phyloP scores from a whole-genome alignment of 2,888 invertebrate species.

The Pseudanteris insignis region DNA sequence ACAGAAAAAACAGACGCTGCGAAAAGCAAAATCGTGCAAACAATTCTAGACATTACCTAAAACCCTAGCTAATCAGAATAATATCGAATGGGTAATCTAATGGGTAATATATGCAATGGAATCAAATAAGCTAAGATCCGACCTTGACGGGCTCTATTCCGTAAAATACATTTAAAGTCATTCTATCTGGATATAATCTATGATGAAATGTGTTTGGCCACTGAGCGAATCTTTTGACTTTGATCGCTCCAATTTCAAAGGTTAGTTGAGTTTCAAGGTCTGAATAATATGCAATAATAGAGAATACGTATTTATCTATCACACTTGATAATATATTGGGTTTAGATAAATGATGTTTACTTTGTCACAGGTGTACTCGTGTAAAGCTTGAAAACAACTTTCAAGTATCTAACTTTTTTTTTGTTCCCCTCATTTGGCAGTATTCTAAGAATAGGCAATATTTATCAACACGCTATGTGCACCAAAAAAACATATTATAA shows the following conservation, averaged over 20 bases:
- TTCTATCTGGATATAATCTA: constrained; percentile 15
- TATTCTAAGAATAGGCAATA: too few species aligned
- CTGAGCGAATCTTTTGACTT: constrained; percentile 26
- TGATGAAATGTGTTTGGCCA: constrained; percentile 28
- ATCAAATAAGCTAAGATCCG: too few species aligned
- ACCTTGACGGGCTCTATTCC: constrained; percentile 25
- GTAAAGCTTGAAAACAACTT: neutral
- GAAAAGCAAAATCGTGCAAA: too few species aligned
- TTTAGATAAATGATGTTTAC: constrained; percentile 28
- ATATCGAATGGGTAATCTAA: constrained; percentile 13
- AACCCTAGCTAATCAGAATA: too few species aligned
- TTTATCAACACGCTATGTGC: too few species aligned
- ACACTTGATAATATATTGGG: constrained; percentile 31
- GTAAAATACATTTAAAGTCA: too few species aligned
- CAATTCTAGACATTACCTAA: too few species aligned
- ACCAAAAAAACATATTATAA: neutral
- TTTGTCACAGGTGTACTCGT: constrained; percentile 20
- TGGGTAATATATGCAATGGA: constrained; percentile 23
- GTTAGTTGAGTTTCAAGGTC: constrained; percentile 38
- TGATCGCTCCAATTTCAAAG: constrained; percentile 33
- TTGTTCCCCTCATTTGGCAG: neutral
- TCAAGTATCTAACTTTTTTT: neutral
- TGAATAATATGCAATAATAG: constrained; percentile 30
- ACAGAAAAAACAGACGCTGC: neutral
- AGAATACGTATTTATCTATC: constrained; percentile 27